phyloP scores from a whole-genome alignment of 2,888 invertebrate genomes.

The Caenorhabditis virilis region DNA sequence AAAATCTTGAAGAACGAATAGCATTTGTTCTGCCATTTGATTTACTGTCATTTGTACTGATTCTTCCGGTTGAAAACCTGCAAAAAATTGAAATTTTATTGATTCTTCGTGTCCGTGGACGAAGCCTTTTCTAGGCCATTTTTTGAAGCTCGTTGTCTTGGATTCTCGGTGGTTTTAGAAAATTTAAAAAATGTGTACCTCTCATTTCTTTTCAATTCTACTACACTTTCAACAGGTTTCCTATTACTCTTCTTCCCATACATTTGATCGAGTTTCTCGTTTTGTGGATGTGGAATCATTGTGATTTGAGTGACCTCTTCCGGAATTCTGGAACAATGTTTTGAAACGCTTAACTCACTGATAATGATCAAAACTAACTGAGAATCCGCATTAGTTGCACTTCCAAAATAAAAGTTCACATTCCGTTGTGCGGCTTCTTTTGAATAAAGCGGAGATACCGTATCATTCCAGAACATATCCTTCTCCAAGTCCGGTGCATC shows the following conservation, averaged over 20 bases:
- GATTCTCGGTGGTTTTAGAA: constrained; percentile 15
- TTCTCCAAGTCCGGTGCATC: constrained; percentile 41
- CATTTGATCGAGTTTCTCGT: constrained; percentile 40
- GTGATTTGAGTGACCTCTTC: constrained; percentile 35
- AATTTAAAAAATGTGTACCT: too few species aligned
- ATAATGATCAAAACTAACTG: constrained; percentile 4
- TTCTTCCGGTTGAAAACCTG: not conserved
- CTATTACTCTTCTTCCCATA: constrained; percentile 13
- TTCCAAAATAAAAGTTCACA: constrained; percentile 49
- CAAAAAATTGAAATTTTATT: too few species aligned
- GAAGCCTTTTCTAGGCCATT: too few species aligned
- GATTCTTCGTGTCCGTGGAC: too few species aligned
- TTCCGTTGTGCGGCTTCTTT: constrained; percentile 34
- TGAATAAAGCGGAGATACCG: constrained; percentile 48
- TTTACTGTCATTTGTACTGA: not conserved
- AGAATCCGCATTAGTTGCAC: constrained; percentile 39
- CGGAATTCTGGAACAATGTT: constrained; percentile 28
- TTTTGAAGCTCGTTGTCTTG: not conserved
- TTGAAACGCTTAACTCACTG: too few species aligned
- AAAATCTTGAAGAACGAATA: constrained; percentile 18
- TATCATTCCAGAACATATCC: constrained; percentile 50
- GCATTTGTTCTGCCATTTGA: constrained; percentile 12
- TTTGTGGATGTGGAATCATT: constrained; percentile 50
- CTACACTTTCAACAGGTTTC: constrained; percentile 29
- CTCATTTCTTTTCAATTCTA: constrained; percentile 32